Base-by-base conservation (phyloP, 2,797 vertebrate species). In the Neopelma chrysocephalum region DNA sequence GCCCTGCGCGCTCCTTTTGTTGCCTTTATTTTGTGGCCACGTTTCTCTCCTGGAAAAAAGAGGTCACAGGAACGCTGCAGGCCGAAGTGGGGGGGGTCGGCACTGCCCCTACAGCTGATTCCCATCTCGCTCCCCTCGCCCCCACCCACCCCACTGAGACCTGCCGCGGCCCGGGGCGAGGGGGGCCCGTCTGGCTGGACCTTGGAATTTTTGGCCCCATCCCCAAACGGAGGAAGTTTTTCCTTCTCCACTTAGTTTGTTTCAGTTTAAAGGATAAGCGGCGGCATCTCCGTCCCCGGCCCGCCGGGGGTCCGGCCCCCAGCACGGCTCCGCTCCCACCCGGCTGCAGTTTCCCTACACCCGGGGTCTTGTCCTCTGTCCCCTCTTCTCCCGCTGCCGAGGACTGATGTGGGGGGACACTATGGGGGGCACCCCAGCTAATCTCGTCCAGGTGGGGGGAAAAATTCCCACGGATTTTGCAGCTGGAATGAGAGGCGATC, bases 391-490 rank as follows among this genome's bases (percentile, higher is more conserved):
- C 32, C 47, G 43, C 36, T 26, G 32, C 20, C 6, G 45, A 56
- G 34, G 16, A 22, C 9, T 54, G 27, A 32, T 31, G 31, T 10
- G 9, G 3, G 11, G 6, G 10, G 11, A 4, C 34, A 58, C 23
- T 50, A 31, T 36, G 43, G 40, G 13, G 47, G 16, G 5, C 1
- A 29, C 14, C 15, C 15, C 69, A 25, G 45, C 34, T 78, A 68
- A 81, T 75, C 32, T 70, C 25, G 23, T 22, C 19, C 5, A 3
- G 4, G n/a, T 29, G 12, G 22, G 32, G 20, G 32, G 5, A 1
- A 23, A 61, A 89, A 82, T 76, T 91, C 93, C 83, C 93, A 93
- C 54, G 61, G 68, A 43, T 69, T 82, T 93, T 45, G 26, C 29
- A 5, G 31, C 65, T 82, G 71, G 40, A 69, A 77, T 79, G 62